Conservation (phyloP, 1,140 invertebrate genomes). For the Wiebesia pumilae region DNA sequence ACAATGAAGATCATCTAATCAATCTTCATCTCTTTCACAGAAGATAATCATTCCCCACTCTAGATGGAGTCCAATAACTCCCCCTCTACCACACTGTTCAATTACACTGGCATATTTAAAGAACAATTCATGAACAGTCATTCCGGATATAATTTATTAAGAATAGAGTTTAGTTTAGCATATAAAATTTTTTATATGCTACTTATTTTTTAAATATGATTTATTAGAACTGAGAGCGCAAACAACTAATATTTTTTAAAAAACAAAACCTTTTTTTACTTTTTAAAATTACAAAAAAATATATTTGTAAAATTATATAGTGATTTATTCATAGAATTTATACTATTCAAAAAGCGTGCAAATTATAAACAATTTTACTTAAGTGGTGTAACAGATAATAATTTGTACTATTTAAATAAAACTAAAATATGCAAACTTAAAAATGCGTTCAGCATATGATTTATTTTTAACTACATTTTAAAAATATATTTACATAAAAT, state of each 20-base stretch:
- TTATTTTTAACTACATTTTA: not conserved
- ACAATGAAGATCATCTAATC: slow-evolving; percentile 26
- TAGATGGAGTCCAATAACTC: not conserved
- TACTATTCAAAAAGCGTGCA: too few relatives aligned
- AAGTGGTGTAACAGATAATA: not conserved
- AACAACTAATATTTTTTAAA: not conserved
- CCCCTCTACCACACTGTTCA: not conserved
- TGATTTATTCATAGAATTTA: too few relatives aligned
- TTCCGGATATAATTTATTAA: slow-evolving; percentile 16
- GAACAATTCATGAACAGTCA: slow-evolving; percentile 26
- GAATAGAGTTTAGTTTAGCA: not conserved
- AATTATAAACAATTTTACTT: too few relatives aligned
- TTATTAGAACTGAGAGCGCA: not conserved
- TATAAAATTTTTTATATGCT: not conserved
- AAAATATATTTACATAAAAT: not conserved
- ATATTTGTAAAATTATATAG: too few relatives aligned
- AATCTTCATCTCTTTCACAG: not conserved
- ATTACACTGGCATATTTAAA: slow-evolving; percentile 30
- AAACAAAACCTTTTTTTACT: not conserved
- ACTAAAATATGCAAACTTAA: not conserved
- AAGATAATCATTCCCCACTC: slow-evolving; percentile 16
- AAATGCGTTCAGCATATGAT: not conserved
- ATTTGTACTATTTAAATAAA: not conserved
- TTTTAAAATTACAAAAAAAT: not conserved
- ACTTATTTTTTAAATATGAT: not conserved